Percentiles rank a stretch among this genome's conserved stretches.
These are phyloP conservation scores for Myrmecobius fasciatus DNA, from an alignment of 2,113 vertebrate species.

Conservation along the genomic window DNA sequence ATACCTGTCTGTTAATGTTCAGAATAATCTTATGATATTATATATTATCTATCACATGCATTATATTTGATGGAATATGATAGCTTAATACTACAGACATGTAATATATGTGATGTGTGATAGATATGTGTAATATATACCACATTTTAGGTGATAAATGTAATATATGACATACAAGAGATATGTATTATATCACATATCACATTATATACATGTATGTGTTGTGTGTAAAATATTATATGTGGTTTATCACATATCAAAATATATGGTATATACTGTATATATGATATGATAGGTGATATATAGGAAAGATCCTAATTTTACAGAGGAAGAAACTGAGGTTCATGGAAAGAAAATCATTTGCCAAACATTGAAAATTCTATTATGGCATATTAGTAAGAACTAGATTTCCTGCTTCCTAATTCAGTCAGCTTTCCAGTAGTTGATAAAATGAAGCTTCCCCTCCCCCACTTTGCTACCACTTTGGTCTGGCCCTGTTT, in stretches of 20 bases:
- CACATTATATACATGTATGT: background rate
- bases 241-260: background rate
- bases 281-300: background rate
- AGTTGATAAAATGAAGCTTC: background rate
- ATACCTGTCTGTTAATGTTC: background rate
- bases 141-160: too few species aligned
- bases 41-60: background rate
- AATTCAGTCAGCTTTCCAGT: background rate
- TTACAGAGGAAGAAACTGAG: background rate
- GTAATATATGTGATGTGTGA: too few species aligned
- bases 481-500: background rate
- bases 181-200: background rate
- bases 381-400: background rate
- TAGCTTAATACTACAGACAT: too few species aligned
- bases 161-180: too few species aligned
- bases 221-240: background rate
- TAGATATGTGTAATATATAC: background rate
- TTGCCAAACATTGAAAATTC: background rate
- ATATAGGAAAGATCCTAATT: background rate
- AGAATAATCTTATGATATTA: background rate
- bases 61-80: background rate
- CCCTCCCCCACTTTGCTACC: background rate
- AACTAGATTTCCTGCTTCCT: background rate
- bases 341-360: background rate
- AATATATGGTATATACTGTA: background rate